A percentile compares a stretch with the other conserved stretches of the same genome.
Evolutionary conservation across 2,888 invertebrate species (phyloP).

Genomic region (Spialia ferax): DNA sequence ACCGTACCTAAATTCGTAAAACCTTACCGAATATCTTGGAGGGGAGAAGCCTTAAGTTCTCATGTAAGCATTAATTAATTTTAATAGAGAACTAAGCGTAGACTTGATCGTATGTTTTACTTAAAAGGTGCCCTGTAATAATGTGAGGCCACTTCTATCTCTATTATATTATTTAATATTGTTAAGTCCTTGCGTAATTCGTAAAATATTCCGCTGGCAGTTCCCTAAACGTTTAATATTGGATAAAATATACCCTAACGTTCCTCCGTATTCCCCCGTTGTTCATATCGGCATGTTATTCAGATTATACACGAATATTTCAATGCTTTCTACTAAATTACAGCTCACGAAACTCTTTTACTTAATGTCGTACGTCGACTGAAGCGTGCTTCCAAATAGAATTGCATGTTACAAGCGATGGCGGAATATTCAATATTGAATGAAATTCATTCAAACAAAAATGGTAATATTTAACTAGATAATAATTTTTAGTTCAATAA

Average conservation of each 20-base stretch:
- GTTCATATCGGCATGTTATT: slow-evolving; percentile 87
- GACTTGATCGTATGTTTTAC: not conserved
- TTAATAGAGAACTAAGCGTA: slow-evolving; percentile 4
- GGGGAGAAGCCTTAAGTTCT: no score
- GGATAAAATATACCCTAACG: slow-evolving; percentile 83
- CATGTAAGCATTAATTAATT: slow-evolving; percentile 21
- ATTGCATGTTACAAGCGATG: slow-evolving; percentile 55
- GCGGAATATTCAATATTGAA: slow-evolving; percentile 44
- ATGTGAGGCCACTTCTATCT: slow-evolving; percentile 49
- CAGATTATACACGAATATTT: slow-evolving; percentile 87
- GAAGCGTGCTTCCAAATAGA: slow-evolving; percentile 54
- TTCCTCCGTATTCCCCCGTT: slow-evolving; percentile 80
- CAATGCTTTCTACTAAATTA: slow-evolving; percentile 87
- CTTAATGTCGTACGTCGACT: slow-evolving; percentile 71
- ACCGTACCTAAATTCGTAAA: not conserved
- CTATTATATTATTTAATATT: slow-evolving; percentile 79
- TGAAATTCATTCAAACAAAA: no score
- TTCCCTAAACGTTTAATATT: slow-evolving; percentile 84
- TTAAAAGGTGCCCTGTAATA: slow-evolving; percentile 14
- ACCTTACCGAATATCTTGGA: no score
- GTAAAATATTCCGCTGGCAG: slow-evolving; percentile 79
- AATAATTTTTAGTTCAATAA: no score
- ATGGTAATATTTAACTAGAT: no score
- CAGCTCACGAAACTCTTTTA: slow-evolving; percentile 82
- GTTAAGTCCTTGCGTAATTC: slow-evolving; percentile 77